phyloP scores from a whole-genome alignment of 1,140 invertebrate species.

The Anthonomus grandis region DNA sequence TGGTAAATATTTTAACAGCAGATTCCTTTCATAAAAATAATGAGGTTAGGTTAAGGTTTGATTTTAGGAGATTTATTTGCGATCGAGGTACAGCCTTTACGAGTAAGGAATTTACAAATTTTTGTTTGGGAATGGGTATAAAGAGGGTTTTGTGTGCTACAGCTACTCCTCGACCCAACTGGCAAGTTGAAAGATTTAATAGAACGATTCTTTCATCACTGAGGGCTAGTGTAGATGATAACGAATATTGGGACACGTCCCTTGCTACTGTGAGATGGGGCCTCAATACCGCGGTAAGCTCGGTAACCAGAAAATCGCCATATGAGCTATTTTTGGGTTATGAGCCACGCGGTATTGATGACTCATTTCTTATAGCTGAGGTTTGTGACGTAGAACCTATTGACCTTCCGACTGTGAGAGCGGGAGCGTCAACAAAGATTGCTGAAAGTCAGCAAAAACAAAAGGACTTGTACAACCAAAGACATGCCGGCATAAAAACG shows the following conservation, averaged over 20 bases:
- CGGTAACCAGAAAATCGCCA: too few species aligned
- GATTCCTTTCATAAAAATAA: too few species aligned
- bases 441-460: too few species aligned
- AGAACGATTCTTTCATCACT: conserved; percentile 6
- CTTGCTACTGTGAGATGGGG: too few species aligned
- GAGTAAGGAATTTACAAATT: conserved; percentile 25
- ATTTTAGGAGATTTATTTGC: conserved; percentile 31
- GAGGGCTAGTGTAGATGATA: too few species aligned
- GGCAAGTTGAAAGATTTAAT: too few species aligned
- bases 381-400: neutral
- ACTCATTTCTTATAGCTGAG: neutral
- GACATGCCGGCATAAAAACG: too few species aligned
- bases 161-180: conserved; percentile 31
- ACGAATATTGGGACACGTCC: too few species aligned
- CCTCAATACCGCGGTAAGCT: too few species aligned
- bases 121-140: conserved; percentile 26
- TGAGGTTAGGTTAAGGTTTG: too few species aligned
- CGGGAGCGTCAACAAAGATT: neutral
- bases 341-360: neutral
- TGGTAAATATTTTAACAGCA: too few species aligned
- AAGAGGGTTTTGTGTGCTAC: conserved; percentile 26
- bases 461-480: too few species aligned
- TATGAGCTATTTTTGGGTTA: neutral
- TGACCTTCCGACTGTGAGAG: neutral
- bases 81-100: conserved; percentile 34